Evolutionary conservation across 2,888 invertebrate genomes (phyloP).

Genomic region (Heliconius cydno): DNA sequence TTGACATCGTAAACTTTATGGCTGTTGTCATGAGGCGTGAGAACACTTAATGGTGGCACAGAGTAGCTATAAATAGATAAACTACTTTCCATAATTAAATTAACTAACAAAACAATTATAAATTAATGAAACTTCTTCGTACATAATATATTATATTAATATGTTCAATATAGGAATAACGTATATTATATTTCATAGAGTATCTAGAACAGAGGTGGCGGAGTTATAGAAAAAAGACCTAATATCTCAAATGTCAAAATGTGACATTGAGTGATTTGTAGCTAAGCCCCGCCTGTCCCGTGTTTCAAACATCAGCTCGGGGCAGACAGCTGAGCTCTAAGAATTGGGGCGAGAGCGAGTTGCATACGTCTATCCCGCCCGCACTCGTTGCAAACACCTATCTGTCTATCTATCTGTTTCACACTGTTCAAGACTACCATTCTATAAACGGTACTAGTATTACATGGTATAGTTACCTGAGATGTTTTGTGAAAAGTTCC

Average conservation of each 20-base stretch:
- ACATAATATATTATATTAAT: background rate
- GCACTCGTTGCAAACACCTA: constrained; percentile 58
- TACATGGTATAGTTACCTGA: constrained; percentile 78
- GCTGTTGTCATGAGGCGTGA: constrained; percentile 67
- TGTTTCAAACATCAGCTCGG: constrained; percentile 84
- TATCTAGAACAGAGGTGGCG: constrained; percentile 69
- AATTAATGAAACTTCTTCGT: background rate
- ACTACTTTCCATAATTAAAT: constrained; percentile 26
- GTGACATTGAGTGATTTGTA: constrained; percentile 85
- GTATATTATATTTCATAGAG: constrained; percentile 30
- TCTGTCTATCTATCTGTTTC: constrained; percentile 58
- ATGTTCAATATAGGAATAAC: constrained; percentile 8
- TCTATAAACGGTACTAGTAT: constrained; percentile 79
- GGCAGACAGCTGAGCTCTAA: constrained; percentile 82
- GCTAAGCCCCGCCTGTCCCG: constrained; percentile 85
- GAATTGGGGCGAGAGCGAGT: constrained; percentile 73
- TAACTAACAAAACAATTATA: constrained; percentile 12
- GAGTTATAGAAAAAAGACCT: constrained; percentile 83
- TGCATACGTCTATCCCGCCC: constrained; percentile 72
- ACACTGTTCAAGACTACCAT: constrained; percentile 70
- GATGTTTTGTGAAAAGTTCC: constrained; percentile 82
- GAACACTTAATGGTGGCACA: constrained; percentile 65
- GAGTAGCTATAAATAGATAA: constrained; percentile 47
- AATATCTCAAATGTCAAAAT: constrained; percentile 85
- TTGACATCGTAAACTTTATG: constrained; percentile 70